A percentile compares a stretch with the other conserved stretches of the same genome.
These are phyloP conservation scores for Tupiocoris notatus DNA, from an alignment of 2,888 invertebrate species.

Conservation along the genomic window DNA sequence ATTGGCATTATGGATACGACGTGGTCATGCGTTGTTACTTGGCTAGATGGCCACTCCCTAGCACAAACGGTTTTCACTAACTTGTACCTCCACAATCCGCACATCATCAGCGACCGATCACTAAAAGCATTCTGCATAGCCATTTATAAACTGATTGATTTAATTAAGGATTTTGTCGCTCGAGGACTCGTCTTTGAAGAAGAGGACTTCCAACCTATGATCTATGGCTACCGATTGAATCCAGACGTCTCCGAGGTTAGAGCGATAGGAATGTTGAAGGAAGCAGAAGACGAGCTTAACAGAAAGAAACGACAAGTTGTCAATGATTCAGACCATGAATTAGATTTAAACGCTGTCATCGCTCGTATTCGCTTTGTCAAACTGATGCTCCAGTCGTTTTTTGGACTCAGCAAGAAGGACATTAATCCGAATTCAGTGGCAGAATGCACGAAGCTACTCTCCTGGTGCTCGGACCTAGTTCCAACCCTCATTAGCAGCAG, in stretches of 20 bases:
- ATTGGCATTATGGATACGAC: slow-evolving; percentile 94
- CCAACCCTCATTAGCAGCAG: slow-evolving; percentile 54
- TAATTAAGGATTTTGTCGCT: slow-evolving; percentile 83
- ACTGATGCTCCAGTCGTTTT: slow-evolving; percentile 73
- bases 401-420: slow-evolving; percentile 58
- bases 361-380: slow-evolving; percentile 83
- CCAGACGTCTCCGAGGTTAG: slow-evolving; percentile 79
- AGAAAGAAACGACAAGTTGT: slow-evolving; percentile 64
- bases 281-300: slow-evolving; percentile 87
- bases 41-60: slow-evolving; percentile 94
- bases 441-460: slow-evolving; percentile 71
- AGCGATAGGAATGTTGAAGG: slow-evolving; percentile 76
- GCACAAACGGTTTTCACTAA: slow-evolving; percentile 98
- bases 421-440: slow-evolving; percentile 66
- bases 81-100: slow-evolving; percentile 88
- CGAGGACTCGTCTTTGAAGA: slow-evolving; percentile 87
- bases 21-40: slow-evolving; percentile 89
- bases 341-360: slow-evolving; percentile 67
- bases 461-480: slow-evolving; percentile 78
- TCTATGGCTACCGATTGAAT: slow-evolving; percentile 82
- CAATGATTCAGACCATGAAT: slow-evolving; percentile 52
- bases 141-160: slow-evolving; percentile 83
- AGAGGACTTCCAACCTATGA: slow-evolving; percentile 93
- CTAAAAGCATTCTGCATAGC: slow-evolving; percentile 84
- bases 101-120: slow-evolving; percentile 75